phyloP scores from a whole-genome alignment of 2,888 invertebrate species.

The Xestobium rufovillosum region DNA sequence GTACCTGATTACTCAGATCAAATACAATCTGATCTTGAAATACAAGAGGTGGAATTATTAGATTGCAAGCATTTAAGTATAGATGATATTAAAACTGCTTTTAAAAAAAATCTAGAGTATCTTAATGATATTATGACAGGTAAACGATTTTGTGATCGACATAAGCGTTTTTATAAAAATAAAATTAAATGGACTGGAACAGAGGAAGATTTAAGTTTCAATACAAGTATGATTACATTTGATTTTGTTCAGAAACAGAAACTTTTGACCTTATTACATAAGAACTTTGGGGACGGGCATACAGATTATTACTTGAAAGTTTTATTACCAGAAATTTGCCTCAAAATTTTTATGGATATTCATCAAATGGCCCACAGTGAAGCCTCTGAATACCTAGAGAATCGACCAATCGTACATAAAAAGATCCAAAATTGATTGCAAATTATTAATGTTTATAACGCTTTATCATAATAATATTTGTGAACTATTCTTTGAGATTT shows the following conservation, averaged over 20 bases:
- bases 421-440: too few species aligned
- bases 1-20: background rate
- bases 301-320: conserved; percentile 35
- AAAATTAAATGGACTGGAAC: conserved; percentile 9
- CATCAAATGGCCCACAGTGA: conserved; percentile 28
- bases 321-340: conserved; percentile 34
- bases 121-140: conserved; percentile 19
- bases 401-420: too few species aligned
- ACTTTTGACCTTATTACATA: conserved; percentile 26
- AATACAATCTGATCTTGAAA: background rate
- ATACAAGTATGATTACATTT: conserved; percentile 32
- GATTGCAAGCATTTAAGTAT: conserved; percentile 21
- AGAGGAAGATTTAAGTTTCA: conserved; percentile 28
- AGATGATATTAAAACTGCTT: conserved; percentile 15
- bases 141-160: conserved; percentile 13
- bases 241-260: conserved; percentile 30
- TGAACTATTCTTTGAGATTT: too few species aligned
- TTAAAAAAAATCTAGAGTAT: conserved; percentile 18
- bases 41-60: conserved; percentile 3
- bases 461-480: too few species aligned
- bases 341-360: conserved; percentile 34
- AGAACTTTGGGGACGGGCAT: conserved; percentile 26
- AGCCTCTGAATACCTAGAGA: background rate
- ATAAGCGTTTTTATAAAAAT: conserved; percentile 19
- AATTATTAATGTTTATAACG: too few species aligned